Conservation (phyloP, 2,888 invertebrate species). For the Caenorhabditis sp. region DNA sequence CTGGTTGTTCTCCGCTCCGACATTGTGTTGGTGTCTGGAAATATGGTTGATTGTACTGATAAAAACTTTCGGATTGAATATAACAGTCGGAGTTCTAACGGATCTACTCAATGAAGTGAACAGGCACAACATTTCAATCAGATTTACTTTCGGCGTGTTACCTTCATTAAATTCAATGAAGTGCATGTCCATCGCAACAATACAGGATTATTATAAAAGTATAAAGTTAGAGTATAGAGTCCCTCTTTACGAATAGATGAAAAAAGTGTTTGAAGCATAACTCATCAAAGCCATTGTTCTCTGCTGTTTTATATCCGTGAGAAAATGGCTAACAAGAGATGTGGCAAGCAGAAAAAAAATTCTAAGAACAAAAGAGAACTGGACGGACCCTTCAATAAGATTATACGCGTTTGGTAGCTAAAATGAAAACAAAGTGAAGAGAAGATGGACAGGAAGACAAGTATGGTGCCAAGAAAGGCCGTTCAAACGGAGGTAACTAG, state of each 20-base stretch:
- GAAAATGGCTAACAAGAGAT: conserved; percentile 37
- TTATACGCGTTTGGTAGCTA: conserved; percentile 10
- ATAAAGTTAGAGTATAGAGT: conserved; percentile 1
- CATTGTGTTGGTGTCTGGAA: conserved; percentile 57
- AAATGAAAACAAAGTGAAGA: conserved; percentile 1
- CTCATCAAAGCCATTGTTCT: conserved; percentile 29
- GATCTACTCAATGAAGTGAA: conserved; percentile 1
- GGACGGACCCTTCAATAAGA: conserved; percentile 26
- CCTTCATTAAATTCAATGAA: conserved; percentile 11
- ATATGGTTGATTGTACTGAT: neutral
- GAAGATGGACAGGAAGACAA: neutral
- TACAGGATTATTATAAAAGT: neutral
- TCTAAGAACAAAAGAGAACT: conserved; percentile 16
- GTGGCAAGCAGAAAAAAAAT: neutral
- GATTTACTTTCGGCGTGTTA: no score
- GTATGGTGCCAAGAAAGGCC: conserved; percentile 12
- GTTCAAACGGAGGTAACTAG: conserved; percentile 52
- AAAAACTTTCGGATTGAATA: neutral
- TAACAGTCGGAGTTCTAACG: neutral
- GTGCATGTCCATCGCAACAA: conserved; percentile 29
- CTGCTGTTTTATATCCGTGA: conserved; percentile 56
- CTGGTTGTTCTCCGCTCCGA: conserved; percentile 59
- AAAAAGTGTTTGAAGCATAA: conserved; percentile 3
- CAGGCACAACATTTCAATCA: no score
- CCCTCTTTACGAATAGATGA: conserved; percentile 2